These are phyloP conservation scores for Stenopsyche tienmushanensis DNA, from an alignment of 1,140 invertebrate genomes.

Conservation along the genomic window DNA sequence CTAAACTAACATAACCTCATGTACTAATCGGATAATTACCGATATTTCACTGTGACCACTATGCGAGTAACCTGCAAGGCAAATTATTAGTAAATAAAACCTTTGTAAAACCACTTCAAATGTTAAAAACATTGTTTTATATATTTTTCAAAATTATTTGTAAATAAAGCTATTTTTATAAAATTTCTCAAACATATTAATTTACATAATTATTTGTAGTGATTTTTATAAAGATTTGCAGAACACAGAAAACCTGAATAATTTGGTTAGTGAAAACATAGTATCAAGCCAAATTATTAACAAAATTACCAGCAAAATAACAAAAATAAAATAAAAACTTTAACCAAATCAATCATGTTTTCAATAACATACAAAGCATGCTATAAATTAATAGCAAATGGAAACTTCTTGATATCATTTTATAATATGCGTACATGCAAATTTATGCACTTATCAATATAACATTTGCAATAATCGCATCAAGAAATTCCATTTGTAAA, in stretches of 20 bases:
- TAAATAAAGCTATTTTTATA: too few relatives aligned
- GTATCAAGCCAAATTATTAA: too few relatives aligned
- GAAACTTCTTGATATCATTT: conserved; percentile 3
- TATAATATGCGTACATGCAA: neutral
- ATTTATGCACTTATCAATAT: neutral
- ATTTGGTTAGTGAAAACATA: neutral
- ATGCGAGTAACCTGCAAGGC: neutral
- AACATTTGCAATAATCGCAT: neutral
- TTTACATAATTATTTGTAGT: conserved; percentile 5
- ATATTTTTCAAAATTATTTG: too few relatives aligned
- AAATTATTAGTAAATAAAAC: neutral
- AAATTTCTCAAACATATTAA: neutral
- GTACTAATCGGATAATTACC: neutral
- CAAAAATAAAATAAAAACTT: neutral
- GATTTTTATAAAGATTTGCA: neutral
- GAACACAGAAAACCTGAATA: neutral
- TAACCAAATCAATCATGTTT: neutral
- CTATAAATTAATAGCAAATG: neutral
- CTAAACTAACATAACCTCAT: conserved; percentile 29
- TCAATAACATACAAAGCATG: conserved; percentile 7
- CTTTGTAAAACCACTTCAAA: too few relatives aligned
- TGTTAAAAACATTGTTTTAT: too few relatives aligned
- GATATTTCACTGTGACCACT: neutral
- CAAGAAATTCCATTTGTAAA: conserved; percentile 9
- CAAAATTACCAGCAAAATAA: neutral